phyloP scores from a whole-genome alignment of 2,797 vertebrate genomes.

The Pseudochirops corinnae region DNA sequence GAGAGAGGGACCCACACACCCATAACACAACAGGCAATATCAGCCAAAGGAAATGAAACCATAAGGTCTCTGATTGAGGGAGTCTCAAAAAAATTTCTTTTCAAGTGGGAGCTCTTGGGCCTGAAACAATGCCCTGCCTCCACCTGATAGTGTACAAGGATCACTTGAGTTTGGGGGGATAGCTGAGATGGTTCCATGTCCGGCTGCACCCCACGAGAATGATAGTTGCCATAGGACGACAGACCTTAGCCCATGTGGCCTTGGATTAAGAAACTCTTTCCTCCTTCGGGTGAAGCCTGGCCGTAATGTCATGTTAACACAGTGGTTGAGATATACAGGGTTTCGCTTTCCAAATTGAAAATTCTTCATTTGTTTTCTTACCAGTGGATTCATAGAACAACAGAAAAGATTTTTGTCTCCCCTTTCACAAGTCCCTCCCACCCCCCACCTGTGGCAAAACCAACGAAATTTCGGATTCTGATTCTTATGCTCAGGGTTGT shows the following conservation, averaged over 20 bases:
- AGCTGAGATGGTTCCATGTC: not conserved
- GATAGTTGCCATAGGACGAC: not conserved
- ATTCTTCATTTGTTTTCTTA: not conserved
- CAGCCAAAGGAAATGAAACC: slow-evolving; percentile 84
- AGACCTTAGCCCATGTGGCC: not conserved
- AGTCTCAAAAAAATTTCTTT: slow-evolving; percentile 40
- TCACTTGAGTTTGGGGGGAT: not conserved
- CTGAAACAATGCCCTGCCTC: not conserved
- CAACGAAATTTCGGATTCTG: not conserved
- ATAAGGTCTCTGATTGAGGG: slow-evolving; percentile 65
- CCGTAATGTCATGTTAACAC: not conserved
- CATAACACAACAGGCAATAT: slow-evolving; percentile 73
- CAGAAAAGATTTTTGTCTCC: not conserved
- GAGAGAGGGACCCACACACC: slow-evolving; percentile 31
- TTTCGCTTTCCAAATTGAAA: not conserved
- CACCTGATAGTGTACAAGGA: not conserved
- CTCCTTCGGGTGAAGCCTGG: not conserved
- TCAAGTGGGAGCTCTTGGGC: not conserved
- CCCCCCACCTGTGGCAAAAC: not conserved
- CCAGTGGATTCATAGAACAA: not conserved
- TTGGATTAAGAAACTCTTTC: not conserved
- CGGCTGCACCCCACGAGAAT: not conserved
- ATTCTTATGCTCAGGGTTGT: not conserved
- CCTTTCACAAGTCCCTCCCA: not conserved
- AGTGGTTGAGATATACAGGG: not conserved